Base-by-base conservation (phyloP, 2,888 invertebrate genomes). In the Lacanobia oleracea region DNA sequence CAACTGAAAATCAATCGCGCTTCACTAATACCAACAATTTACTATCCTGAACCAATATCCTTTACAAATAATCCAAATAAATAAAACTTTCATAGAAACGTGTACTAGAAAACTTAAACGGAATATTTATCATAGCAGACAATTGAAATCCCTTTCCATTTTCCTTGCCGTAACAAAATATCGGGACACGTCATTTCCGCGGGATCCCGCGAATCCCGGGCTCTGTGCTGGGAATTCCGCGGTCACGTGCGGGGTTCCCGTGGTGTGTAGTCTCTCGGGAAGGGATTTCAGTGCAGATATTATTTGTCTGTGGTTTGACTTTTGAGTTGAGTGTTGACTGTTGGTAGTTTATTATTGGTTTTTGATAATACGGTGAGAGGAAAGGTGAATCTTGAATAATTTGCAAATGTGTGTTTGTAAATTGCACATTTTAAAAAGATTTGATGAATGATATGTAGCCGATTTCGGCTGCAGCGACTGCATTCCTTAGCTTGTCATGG, bases 121-220 rank as follows among this genome's bases (percentile, higher is more conserved):
- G 51, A 67, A 75, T 73, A 79, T 84, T 81, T 84, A 81, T 79
- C 70, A 77, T 69, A 51, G 37, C 56, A 74, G 77, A 82, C 79
- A 82, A 81, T 82, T 81, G 74, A 83, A 85, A 85, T 79, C 79
- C 79, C 54, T 75, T 75, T 75, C 75, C 65, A 85, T 83, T 85
- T 85, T 82, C 73, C 79, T 65, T 60, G 23, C 67, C 71, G 75
- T 79, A 76, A 80, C 83, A 76, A 84, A 79, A 88, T 85, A 89
- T 87, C 79, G 79, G 77, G 82, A 78, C 75, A 84, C 80, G 84
- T 86, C 82, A 86, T 86, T 84, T 84, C 80, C 72, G 66, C 56
- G 63, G 76, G 64, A 77, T 75, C 69, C 67, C 71, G 62, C 51
- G 76, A 76, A 84, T 78, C 84, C 81, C 77, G 72, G 73, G 77